A percentile compares a stretch with the other conserved stretches of the same genome.
These are phyloP conservation scores for Coelinius sp. DNA, from an alignment of 2,888 invertebrate genomes.

Conservation along the genomic window DNA sequence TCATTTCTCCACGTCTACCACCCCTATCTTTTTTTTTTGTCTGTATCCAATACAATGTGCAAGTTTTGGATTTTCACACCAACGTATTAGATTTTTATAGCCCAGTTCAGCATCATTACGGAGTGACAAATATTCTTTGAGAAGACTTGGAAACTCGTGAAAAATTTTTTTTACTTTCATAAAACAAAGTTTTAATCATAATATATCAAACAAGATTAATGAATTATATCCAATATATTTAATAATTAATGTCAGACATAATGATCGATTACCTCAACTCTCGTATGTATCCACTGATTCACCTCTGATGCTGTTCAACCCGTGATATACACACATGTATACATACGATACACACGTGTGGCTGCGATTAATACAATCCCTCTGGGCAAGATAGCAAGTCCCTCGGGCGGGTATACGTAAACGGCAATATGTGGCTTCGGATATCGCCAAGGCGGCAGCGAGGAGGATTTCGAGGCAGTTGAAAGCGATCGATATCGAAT, in stretches of 20 bases:
- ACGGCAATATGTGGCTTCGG: constrained; percentile 38
- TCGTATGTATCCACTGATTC: background rate
- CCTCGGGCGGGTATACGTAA: constrained; percentile 35
- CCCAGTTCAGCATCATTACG: background rate
- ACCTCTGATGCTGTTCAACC: constrained; percentile 3
- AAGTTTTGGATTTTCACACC: background rate
- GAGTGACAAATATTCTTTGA: too few relatives aligned
- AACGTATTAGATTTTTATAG: background rate
- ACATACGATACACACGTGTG: constrained; percentile 4
- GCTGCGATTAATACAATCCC: constrained; percentile 49
- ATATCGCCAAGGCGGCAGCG: constrained; percentile 26
- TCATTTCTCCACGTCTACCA: background rate
- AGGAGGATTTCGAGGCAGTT: constrained; percentile 13
- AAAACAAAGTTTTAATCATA: too few relatives aligned
- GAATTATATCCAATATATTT: background rate
- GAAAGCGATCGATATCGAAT: constrained; percentile 19
- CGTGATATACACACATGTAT: constrained; percentile 36
- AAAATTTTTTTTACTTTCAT: too few relatives aligned
- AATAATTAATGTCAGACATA: background rate
- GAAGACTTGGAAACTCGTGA: too few relatives aligned
- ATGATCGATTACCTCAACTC: constrained; percentile 2
- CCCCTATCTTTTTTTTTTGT: background rate
- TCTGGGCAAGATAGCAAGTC: constrained; percentile 45
- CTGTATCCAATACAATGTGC: background rate
- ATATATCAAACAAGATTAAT: too few relatives aligned